Evolutionary conservation across 2,797 vertebrate species (phyloP).

Genomic region (Tiaroga cobitis): DNA sequence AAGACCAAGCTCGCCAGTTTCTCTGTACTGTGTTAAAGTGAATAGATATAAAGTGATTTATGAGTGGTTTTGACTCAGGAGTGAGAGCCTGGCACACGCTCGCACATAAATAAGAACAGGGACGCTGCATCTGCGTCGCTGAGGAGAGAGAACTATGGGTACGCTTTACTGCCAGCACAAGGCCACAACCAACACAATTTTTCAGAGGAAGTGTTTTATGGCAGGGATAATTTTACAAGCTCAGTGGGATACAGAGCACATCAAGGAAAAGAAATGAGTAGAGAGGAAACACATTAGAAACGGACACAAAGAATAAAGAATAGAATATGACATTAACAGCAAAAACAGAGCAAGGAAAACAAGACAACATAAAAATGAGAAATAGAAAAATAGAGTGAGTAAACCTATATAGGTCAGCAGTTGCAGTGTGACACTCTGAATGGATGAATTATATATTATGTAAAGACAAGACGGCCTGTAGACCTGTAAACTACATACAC

Average conservation of each 20-base stretch:
- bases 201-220: slow-evolving; percentile 27
- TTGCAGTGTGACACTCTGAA: background rate
- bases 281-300: background rate
- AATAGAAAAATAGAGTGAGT: slow-evolving; percentile 25
- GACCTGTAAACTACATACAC: background rate
- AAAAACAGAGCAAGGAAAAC: background rate
- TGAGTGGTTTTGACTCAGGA: slow-evolving; percentile 6
- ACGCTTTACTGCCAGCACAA: slow-evolving; percentile 13
- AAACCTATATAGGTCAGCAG: slow-evolving; percentile 50
- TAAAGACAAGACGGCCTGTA: background rate
- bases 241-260: background rate
- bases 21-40: background rate
- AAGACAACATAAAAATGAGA: slow-evolving; percentile 1
- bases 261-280: background rate
- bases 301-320: slow-evolving; percentile 1
- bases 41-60: slow-evolving; percentile 10
- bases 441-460: slow-evolving; percentile 46
- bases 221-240: slow-evolving; percentile 30
- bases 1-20: background rate
- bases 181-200: slow-evolving; percentile 21
- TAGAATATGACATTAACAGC: background rate
- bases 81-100: background rate
- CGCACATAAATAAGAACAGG: slow-evolving; percentile 29
- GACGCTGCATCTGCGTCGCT: background rate
- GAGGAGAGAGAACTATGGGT: slow-evolving; percentile 20